These are phyloP conservation scores for Coenobita brevimanus DNA, from an alignment of 1,140 invertebrate species.

Conservation along the genomic window DNA sequence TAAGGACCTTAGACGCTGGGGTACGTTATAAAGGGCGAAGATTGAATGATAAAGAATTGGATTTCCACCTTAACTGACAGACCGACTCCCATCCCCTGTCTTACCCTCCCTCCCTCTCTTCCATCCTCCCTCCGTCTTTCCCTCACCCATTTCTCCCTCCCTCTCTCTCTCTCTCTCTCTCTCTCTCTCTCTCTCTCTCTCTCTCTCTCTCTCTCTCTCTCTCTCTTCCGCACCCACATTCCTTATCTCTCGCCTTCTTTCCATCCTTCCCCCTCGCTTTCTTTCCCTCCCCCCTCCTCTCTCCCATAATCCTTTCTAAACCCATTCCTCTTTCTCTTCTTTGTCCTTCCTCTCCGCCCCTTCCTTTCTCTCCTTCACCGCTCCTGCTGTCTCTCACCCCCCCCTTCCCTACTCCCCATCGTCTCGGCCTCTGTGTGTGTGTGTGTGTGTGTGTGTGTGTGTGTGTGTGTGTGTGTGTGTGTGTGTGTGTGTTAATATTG, in stretches of 20 bases:
- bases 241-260: too few species aligned
- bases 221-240: not conserved
- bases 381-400: not conserved
- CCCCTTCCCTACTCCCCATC: too few species aligned
- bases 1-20: too few species aligned
- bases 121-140: not conserved
- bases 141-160: not conserved
- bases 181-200: constrained; percentile 12
- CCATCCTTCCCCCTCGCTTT: too few species aligned
- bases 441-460: too few species aligned
- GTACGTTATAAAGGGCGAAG: too few species aligned
- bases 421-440: too few species aligned
- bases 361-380: not conserved
- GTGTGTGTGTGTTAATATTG: too few species aligned
- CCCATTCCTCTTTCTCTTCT: not conserved
- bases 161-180: constrained; percentile 7
- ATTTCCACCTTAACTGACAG: too few species aligned
- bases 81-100: not conserved
- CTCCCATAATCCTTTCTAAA: not conserved
- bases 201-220: constrained; percentile 9
- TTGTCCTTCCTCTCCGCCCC: not conserved
- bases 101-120: not conserved
- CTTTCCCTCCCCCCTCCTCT: too few species aligned
- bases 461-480: too few species aligned
- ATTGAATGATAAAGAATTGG: too few species aligned